Conservation (phyloP, 1,140 invertebrate genomes). For the Andrena cerasifolii region DNA sequence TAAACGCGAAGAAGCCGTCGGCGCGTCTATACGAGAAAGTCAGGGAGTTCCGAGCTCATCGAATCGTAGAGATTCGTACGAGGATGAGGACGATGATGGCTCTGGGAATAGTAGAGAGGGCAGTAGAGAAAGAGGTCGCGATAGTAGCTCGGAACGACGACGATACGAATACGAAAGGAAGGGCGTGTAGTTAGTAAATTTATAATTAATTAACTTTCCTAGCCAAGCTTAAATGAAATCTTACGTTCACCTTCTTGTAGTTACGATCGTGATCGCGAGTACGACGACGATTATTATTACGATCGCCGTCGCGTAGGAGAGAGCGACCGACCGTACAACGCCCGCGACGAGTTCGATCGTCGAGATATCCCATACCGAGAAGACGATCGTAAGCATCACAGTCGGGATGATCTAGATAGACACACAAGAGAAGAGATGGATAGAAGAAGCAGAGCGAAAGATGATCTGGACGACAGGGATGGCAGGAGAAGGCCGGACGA, state of each 20-base stretch:
- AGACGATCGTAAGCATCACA: slow-evolving; percentile 74
- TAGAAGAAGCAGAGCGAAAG: slow-evolving; percentile 72
- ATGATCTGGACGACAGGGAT: slow-evolving; percentile 79
- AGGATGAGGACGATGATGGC: slow-evolving; percentile 78
- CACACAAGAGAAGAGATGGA: slow-evolving; percentile 72
- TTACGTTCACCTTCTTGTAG: slow-evolving; percentile 58
- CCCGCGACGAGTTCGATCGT: slow-evolving; percentile 77
- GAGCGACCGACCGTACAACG: slow-evolving; percentile 75
- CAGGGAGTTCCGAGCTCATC: slow-evolving; percentile 65
- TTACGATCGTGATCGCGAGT: slow-evolving; percentile 77
- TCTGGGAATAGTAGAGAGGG: slow-evolving; percentile 78
- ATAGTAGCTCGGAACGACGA: slow-evolving; percentile 74
- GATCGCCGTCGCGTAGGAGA: slow-evolving; percentile 79
- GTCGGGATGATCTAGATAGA: slow-evolving; percentile 76
- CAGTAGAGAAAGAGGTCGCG: slow-evolving; percentile 77
- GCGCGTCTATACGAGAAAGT: slow-evolving; percentile 75
- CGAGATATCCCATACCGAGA: slow-evolving; percentile 75
- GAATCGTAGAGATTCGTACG: slow-evolving; percentile 77
- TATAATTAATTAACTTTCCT: too few species aligned
- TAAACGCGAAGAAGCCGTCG: slow-evolving; percentile 79
- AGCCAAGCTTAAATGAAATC: too few species aligned
- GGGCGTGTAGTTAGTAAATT: slow-evolving; percentile 71
- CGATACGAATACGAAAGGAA: slow-evolving; percentile 78
- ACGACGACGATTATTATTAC: slow-evolving; percentile 82
- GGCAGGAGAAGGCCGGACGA: slow-evolving; percentile 74